Base-by-base conservation (phyloP, 2,797 vertebrate species). In the Tapirus indicus region DNA sequence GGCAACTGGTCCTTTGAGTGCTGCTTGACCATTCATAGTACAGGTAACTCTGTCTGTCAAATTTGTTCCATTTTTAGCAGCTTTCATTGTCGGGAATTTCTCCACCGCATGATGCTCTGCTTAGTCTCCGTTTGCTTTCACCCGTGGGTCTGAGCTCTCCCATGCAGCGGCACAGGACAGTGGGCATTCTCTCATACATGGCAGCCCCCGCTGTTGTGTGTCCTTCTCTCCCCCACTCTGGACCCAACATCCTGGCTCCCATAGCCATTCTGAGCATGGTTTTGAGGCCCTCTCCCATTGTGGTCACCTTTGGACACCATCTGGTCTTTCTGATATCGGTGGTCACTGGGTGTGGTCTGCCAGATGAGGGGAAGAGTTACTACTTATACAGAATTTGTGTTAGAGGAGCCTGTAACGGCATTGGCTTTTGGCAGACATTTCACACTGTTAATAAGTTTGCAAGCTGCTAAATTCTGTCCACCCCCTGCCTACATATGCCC, bases 281-380 rank as follows among this genome's bases (percentile, higher is more conserved):
- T 82, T 79, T 62, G 68, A 32, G 47, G 18, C 29, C 29, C 38
- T 60, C 11, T 79, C 20, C 62, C 8, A 5, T 25, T 12, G 27
- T 11, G 27, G n/a, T 64, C 49, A 21, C 49, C 38, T 60, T 25
- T 38, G 35, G 54, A 21, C 32, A 10, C 52, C 23, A 9, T 35
- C 25, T 0, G 9, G 20, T 21, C 38, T 68, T 95, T n/a, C 44
- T 69, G 64, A 1, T 49, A 7, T 1, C 0, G 0, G 44, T 8
- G 44, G n/a, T 88, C 25, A 13, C 27, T 25, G 49, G 8, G 11
- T 9, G 7, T 7, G 3, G 13, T 58, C 64, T 83, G 12, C 54
- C 41, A 38, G 64, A 62, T 38, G n/a, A 79, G 16, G 17, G 11
- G 11, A 66, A 84, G 56, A 54, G 16, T 35, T 87, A 13, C 21